Percentiles rank a stretch among this genome's conserved stretches.
Evolutionary conservation across 2,797 vertebrate genomes (phyloP).

Genomic region (Eurystomus glaucurus): DNA sequence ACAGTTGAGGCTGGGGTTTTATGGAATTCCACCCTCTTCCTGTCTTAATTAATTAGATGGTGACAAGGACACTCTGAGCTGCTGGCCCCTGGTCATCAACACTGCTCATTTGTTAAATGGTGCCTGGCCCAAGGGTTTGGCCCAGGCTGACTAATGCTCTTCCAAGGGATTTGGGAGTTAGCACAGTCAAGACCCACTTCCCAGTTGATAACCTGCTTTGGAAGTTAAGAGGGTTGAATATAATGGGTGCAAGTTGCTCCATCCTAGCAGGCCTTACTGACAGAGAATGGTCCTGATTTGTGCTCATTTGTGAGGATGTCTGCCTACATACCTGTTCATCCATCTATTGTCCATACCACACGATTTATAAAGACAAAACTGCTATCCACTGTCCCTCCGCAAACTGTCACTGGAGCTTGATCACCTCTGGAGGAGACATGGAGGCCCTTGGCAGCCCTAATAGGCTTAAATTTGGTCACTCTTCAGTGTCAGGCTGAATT

Average conservation of each 20-base stretch:
- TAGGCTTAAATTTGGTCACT: neutral
- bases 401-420: neutral
- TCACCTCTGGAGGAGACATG: neutral
- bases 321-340: neutral
- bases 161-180: neutral
- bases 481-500: neutral
- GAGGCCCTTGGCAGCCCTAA: neutral
- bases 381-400: neutral
- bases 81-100: neutral
- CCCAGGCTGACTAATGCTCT: neutral
- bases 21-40: neutral
- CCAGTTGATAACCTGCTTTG: neutral
- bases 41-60: neutral
- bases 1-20: neutral
- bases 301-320: neutral
- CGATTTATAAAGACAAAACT: neutral
- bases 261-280: neutral
- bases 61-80: neutral
- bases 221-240: neutral
- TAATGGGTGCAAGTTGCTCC: accelerated
- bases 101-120: neutral
- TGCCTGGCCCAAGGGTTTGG: neutral
- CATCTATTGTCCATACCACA: neutral
- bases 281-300: neutral
- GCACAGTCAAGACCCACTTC: neutral